Percentiles rank a stretch among this genome's conserved stretches.
These are phyloP conservation scores for Trichonephila clavata DNA, from an alignment of 1,140 invertebrate species.

Conservation along the genomic window DNA sequence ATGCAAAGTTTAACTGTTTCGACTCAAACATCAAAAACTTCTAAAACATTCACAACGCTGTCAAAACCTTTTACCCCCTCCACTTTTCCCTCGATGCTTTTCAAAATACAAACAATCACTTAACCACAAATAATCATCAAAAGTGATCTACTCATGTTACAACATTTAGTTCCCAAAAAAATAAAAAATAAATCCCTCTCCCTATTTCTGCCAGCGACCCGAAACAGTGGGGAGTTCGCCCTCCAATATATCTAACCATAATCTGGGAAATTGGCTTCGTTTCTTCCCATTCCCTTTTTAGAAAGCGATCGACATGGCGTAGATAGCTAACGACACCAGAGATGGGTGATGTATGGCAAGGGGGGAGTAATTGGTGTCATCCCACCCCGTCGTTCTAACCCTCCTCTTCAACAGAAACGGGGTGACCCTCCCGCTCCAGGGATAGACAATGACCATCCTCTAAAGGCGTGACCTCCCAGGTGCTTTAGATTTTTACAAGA, in stretches of 20 bases:
- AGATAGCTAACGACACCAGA: slow-evolving; percentile 7
- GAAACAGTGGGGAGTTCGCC: not conserved
- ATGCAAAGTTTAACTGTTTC: too few relatives aligned
- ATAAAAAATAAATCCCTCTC: not conserved
- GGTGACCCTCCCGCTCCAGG: not conserved
- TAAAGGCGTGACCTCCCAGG: slow-evolving; percentile 12
- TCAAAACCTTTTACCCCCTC: not conserved
- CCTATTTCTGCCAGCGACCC: not conserved
- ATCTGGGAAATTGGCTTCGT: not conserved
- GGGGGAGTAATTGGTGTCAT: not conserved
- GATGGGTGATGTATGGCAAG: not conserved
- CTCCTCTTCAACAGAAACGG: not conserved
- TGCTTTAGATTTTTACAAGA: not conserved
- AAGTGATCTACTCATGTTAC: not conserved
- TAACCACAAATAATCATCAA: not conserved
- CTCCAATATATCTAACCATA: not conserved
- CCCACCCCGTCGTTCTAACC: not conserved
- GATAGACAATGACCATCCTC: not conserved
- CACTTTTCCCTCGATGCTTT: not conserved
- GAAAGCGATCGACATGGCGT: not conserved
- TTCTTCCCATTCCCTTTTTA: not conserved
- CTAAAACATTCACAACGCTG: too few relatives aligned
- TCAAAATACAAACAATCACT: not conserved
- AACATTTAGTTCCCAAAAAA: not conserved
- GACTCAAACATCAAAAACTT: too few relatives aligned